Conservation (phyloP, 2,113 vertebrate species). For the Micromys minutus region DNA sequence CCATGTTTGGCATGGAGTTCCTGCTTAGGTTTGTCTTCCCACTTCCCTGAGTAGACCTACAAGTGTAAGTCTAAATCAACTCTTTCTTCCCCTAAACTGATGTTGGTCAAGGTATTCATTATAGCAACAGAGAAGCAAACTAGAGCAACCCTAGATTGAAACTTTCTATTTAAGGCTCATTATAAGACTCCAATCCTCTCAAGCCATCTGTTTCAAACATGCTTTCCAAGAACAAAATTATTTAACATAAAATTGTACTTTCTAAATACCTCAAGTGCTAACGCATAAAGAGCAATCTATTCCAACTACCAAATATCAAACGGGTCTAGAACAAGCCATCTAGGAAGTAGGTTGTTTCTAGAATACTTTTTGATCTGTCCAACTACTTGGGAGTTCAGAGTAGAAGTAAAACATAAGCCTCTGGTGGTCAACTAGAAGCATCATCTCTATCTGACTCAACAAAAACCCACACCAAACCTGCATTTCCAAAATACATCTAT, state of each 20-base stretch:
- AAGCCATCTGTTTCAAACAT: neutral
- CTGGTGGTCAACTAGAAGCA: neutral
- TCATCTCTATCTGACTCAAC: neutral
- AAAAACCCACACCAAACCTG: neutral
- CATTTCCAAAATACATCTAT: neutral
- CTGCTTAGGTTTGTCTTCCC: neutral
- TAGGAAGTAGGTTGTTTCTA: neutral
- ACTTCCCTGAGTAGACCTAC: neutral
- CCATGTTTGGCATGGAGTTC: neutral
- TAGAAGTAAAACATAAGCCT: neutral
- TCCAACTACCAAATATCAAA: neutral
- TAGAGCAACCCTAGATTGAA: neutral
- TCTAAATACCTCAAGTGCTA: constrained; percentile 7
- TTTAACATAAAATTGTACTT: constrained; percentile 5
- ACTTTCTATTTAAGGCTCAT: neutral
- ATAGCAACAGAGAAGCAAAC: neutral
- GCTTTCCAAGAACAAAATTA: constrained; percentile 16
- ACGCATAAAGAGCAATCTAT: constrained; percentile 3
- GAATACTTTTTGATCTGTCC: neutral
- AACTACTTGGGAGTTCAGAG: neutral
- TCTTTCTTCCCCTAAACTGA: neutral
- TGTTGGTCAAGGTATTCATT: neutral
- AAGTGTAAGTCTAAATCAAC: neutral
- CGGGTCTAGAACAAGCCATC: neutral
- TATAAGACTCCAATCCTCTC: neutral